phyloP scores from a whole-genome alignment of 2,888 invertebrate species.

The Epinotia ramella region DNA sequence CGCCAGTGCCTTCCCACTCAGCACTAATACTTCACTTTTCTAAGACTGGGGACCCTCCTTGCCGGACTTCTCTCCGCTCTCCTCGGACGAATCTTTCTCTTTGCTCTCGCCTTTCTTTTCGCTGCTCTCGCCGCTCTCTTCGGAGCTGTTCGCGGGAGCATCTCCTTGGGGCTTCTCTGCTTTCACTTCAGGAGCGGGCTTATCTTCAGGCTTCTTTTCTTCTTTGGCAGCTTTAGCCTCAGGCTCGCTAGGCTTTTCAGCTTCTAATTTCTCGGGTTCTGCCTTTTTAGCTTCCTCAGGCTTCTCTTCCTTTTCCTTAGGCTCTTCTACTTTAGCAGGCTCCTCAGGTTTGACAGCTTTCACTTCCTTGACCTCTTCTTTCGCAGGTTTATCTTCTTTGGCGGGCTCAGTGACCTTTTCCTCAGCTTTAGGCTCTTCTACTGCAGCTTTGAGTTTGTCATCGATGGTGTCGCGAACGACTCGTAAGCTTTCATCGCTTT shows the following conservation, averaged over 20 bases:
- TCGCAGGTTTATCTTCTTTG: constrained; percentile 42
- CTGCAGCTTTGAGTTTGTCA: constrained; percentile 60
- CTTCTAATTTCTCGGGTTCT: constrained; percentile 48
- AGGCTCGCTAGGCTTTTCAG: constrained; percentile 46
- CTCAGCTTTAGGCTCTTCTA: constrained; percentile 48
- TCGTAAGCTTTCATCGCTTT: constrained; percentile 64
- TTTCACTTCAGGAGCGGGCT: constrained; percentile 46
- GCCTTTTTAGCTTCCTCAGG: constrained; percentile 43
- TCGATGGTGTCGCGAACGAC: constrained; percentile 74
- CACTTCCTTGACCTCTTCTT: constrained; percentile 39
- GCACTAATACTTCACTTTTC: constrained; percentile 61
- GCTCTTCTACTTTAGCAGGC: constrained; percentile 42
- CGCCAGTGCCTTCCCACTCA: constrained; percentile 56
- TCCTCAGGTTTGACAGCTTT: constrained; percentile 44
- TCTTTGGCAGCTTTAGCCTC: constrained; percentile 51
- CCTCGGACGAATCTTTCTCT: constrained; percentile 63
- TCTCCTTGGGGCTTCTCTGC: constrained; percentile 59
- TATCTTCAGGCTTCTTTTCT: constrained; percentile 47
- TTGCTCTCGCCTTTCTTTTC: constrained; percentile 57
- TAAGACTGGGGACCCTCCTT: constrained; percentile 66
- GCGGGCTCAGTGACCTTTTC: constrained; percentile 46
- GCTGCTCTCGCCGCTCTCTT: constrained; percentile 63
- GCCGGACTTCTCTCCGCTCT: constrained; percentile 61
- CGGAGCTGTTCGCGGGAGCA: constrained; percentile 61
- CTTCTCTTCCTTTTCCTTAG: constrained; percentile 45